Base-by-base conservation (phyloP, 2,797 vertebrate genomes). In the Rousettus madagascariensis region DNA sequence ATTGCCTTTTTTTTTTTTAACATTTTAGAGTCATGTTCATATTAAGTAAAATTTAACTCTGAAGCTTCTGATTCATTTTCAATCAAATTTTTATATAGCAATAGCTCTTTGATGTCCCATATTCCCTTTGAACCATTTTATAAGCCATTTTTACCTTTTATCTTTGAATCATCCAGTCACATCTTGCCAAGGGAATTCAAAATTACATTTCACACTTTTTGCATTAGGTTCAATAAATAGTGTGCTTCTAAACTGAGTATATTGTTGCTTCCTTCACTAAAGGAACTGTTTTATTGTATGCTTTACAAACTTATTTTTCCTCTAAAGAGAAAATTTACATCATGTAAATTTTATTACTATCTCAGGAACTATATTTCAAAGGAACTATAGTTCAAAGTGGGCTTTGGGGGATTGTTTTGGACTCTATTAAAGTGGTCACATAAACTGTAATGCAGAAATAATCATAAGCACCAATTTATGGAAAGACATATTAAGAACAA, bases 71-170 rank as follows among this genome's bases (percentile, higher is more conserved):
- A 92, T 82, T 96, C 61, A 96, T 95, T 96, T 95, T 92, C 71
- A 91, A 92, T 72, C 74, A 94, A 91, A 68, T 71, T 75, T 95
- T 95, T 97, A 95, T 92, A 96, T 90, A 86, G n/a, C 61, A 96
- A 90, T 61, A 71, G 90, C 80, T 92, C 72, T 97, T 97, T 95
- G 80, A 96, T 92, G 75, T 92, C 75, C 28, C 84, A 4, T 74
- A 90, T 93, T 85, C 30, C 43, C 75, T 90, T 96, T 97, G 84
- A 95, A 83, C 51, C 24, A 92, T 95, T 96, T 97, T 94, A 87
- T 94, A 96, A 87, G 90, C 84, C 69, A 93, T 83, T 61, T 96
- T 20, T 51, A 93, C 94, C 95, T 96, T 97, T 97, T 97, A 90
- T 92, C 84, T 97, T 96, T 90, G 89, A 96, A 71, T 95, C 75